Evolutionary conservation across 2,888 invertebrate species (phyloP), one percentile per base, ranked within the genome.

Genomic region (Mayetiola destructor): DNA sequence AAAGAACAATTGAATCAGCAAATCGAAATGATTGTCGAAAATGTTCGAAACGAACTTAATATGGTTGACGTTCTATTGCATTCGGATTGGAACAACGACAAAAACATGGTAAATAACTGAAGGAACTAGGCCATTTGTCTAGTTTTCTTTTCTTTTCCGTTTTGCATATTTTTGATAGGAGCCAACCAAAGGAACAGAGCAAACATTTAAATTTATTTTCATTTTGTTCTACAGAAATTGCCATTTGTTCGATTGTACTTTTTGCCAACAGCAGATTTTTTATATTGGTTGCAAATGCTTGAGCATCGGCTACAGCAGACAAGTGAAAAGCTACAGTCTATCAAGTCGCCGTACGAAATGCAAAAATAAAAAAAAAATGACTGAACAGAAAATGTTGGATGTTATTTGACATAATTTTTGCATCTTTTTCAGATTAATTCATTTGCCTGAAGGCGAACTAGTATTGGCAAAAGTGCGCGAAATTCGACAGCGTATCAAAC

Each of bases 1-100:
- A 80, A 80, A 62, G 69, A 75, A 0, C 85, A 88, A 65, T 72
- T 93, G 53, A 79, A 80, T 62, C 77, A 78, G 0, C 82, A 85
- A 66, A 81, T 84, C 63, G 73, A 76, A 0, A 72, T 71, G 48
- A 69, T 92, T n/a, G 71, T 88, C 1, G 73, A 77, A 18, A 74
- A 80, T 62, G 80, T 87, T 66, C 77, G 81, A 59, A 65, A 72
- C 1, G 83, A 87, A 67, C 71, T 88, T 27, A 80, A 82, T 62
- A 72, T 70, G 0, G 79, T 82, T 0, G 85, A 87, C 67, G 75
- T 76, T 62, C 75, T 79, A 59, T 82, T 73, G 59, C 79, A 81
- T 60, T 75, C 77, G 57, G 79, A 80, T 60, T 27, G 8, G 27
- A 23, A 5, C 27, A n/a, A 20, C n/a, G 27, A 48, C 23, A 14